These are phyloP conservation scores for Amphimedon queenslandica DNA, from an alignment of 37 sponge, comb jelly and placozoan species.

Conservation along the genomic window DNA sequence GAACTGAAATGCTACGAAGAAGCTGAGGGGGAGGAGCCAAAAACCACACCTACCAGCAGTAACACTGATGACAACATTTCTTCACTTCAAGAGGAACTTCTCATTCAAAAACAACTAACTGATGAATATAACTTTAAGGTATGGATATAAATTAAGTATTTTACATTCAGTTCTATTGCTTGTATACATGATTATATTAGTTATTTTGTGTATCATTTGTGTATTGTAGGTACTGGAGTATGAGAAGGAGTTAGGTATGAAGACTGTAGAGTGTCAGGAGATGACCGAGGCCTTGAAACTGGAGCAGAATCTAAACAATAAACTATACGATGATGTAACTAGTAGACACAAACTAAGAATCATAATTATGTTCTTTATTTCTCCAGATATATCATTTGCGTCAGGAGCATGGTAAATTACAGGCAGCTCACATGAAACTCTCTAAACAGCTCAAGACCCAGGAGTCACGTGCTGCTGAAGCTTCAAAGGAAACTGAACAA, in stretches of 20 bases:
- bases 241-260: constrained; percentile 28
- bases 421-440: constrained; percentile 72
- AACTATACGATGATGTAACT: constrained; percentile 56
- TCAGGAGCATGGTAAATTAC: constrained; percentile 49
- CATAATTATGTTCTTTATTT: neutral
- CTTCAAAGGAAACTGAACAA: constrained; percentile 15
- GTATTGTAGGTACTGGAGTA: constrained; percentile 19
- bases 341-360: neutral
- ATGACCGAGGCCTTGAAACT: constrained; percentile 15
- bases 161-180: too few relatives aligned
- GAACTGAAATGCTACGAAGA: too few relatives aligned
- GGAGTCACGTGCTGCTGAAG: constrained; percentile 15
- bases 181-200: neutral
- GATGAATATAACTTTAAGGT: too few relatives aligned
- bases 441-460: constrained; percentile 13
- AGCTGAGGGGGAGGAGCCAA: too few relatives aligned
- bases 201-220: neutral
- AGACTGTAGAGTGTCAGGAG: constrained; percentile 20
- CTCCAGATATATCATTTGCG: constrained; percentile 27
- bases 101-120: too few relatives aligned
- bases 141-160: too few relatives aligned
- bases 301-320: constrained; percentile 31
- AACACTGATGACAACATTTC: too few relatives aligned
- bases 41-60: too few relatives aligned
- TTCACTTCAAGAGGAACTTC: too few relatives aligned